Evolutionary conservation across 2,113 vertebrate species (phyloP), one percentile per base, ranked within the genome.

Genomic region (Oncorhynchus tshawytscha): DNA sequence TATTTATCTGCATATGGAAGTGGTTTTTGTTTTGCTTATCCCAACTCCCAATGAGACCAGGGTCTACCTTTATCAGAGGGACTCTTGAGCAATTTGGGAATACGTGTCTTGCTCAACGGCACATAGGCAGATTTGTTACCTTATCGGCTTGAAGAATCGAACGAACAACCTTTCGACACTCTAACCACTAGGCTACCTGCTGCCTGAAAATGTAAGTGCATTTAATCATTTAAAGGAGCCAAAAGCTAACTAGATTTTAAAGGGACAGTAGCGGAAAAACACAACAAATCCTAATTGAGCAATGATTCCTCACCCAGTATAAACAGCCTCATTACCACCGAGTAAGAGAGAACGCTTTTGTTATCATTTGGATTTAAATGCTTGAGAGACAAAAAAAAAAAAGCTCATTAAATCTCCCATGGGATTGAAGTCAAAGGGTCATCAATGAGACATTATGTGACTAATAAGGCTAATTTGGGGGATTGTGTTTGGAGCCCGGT

Each of bases 381-480:
- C 39, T 45, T 9, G 8, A 11, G 39, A 45, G 39, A 45, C 39
- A 45, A 3, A 24, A 24, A 72, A 24, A 24, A 72, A 69, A 78
- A 59, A 1, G 27, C 69, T 7, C 4, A 34, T 66, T 45, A 79
- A 76, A 66, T 34, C 9, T 60, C 69, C 67, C 45, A 34, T 5
- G 25, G 3, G 34, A 59, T 65, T 16, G 2, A 62, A 74, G 67
- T 70, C 39, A 77, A 6, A 34, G 60, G 76, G 68, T 54, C 71
- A 83, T 71, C 45, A 45, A 13, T 66, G 64, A 81, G 72, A 76
- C 3, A 13, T 66, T 57, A 31, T 11, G 31, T 24, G 31, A 77
- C 81, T 89, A 81, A 11, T 45, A 11, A 45, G 79, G 80, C 73
- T 87, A 82, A 88, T 88, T 83, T 78, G 62, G 72, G 74, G 45